Evolutionary conservation across 2,888 invertebrate species (phyloP).

Genomic region (Caenorhabditis afra): DNA sequence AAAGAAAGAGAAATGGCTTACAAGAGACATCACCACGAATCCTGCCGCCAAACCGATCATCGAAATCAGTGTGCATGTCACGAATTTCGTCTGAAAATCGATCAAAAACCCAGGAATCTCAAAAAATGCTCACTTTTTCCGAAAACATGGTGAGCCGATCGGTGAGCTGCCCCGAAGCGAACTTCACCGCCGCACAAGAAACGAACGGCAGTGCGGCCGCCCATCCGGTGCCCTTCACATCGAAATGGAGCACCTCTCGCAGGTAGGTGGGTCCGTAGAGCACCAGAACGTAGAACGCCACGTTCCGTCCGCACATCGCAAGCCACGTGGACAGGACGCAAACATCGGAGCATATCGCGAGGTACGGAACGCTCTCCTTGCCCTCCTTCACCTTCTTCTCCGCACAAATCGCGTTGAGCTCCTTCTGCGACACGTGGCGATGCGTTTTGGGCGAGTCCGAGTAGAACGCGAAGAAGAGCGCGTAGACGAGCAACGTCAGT

Average conservation of each 20-base stretch:
- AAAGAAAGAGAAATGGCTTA: background rate
- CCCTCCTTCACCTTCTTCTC: constrained; percentile 43
- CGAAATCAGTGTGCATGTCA: constrained; percentile 33
- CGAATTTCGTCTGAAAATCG: constrained; percentile 19
- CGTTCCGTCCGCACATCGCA: constrained; percentile 57
- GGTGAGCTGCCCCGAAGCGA: constrained; percentile 64
- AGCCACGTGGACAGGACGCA: constrained; percentile 50
- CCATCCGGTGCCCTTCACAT: constrained; percentile 65
- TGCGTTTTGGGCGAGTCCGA: constrained; percentile 60
- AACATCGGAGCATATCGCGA: constrained; percentile 49
- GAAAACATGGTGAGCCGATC: constrained; percentile 63
- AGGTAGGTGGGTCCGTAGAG: constrained; percentile 67
- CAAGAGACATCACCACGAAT: constrained; percentile 39
- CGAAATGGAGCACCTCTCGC: constrained; percentile 62
- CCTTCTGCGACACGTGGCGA: constrained; percentile 31
- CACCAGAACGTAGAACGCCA: constrained; percentile 66
- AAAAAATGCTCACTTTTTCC: constrained; percentile 22
- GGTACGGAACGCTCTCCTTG: constrained; percentile 54
- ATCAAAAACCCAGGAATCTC: background rate
- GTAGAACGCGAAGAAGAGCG: constrained; percentile 58
- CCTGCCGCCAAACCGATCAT: constrained; percentile 41
- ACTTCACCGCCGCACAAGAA: constrained; percentile 60
- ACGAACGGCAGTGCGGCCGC: constrained; percentile 67
- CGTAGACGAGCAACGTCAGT: constrained; percentile 50
- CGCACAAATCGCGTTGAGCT: constrained; percentile 46